These are phyloP conservation scores for Coenonympha arcania DNA, from an alignment of 2,888 invertebrate species.

Conservation along the genomic window DNA sequence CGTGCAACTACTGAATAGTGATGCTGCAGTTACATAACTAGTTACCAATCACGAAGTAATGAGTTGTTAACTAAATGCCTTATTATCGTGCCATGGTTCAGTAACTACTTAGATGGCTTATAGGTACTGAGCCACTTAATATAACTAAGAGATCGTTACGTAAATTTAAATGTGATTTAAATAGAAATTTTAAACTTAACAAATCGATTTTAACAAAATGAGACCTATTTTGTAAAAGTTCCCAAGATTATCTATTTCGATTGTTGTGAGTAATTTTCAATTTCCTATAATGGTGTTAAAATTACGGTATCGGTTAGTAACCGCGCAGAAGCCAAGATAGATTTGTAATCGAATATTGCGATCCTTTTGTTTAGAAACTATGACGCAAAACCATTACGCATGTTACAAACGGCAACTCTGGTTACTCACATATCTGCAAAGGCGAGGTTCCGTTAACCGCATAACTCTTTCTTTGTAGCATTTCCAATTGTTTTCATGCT, in stretches of 20 bases:
- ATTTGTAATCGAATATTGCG: too few relatives aligned
- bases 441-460: slow-evolving; percentile 19
- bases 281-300: too few relatives aligned
- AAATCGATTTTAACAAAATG: too few relatives aligned
- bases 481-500: slow-evolving; percentile 16
- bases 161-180: not conserved
- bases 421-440: slow-evolving; percentile 1
- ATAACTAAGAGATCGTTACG: not conserved
- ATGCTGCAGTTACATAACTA: slow-evolving; percentile 11
- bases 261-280: too few relatives aligned
- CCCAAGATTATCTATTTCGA: too few relatives aligned
- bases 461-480: slow-evolving; percentile 7
- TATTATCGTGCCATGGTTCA: slow-evolving; percentile 2
- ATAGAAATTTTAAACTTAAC: not conserved
- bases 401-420: not conserved
- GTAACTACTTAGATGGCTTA: not conserved
- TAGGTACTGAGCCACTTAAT: not conserved
- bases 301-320: too few relatives aligned
- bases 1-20: slow-evolving; percentile 1
- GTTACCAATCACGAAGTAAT: not conserved
- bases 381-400: too few relatives aligned
- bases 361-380: not conserved
- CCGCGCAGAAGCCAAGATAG: too few relatives aligned
- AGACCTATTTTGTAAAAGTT: too few relatives aligned
- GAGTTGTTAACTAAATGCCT: not conserved